Evolutionary conservation across 2,113 vertebrate species (phyloP).

Genomic region (Salvelinus sp.): DNA sequence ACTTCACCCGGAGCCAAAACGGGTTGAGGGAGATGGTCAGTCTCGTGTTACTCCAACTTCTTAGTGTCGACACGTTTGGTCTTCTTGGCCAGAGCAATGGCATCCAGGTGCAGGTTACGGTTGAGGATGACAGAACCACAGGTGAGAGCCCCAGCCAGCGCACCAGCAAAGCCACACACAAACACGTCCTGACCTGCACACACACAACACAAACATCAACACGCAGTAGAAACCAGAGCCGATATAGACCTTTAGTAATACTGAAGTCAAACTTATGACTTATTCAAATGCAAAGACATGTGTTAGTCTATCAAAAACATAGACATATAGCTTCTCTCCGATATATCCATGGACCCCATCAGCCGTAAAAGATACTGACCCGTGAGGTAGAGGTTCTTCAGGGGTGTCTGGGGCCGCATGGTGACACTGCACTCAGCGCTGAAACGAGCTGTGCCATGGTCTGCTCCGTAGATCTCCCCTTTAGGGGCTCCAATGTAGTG

Average conservation of each 20-base stretch:
- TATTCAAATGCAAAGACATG: not conserved
- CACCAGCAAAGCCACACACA: constrained; percentile 79
- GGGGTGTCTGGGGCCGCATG: constrained; percentile 74
- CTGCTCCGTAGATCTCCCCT: constrained; percentile 81
- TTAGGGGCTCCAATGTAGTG: constrained; percentile 81
- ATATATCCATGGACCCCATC: not conserved
- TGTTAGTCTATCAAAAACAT: not conserved
- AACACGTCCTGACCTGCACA: constrained; percentile 85
- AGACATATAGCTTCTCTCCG: not conserved
- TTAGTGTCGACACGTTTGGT: constrained; percentile 39
- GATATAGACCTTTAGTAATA: not conserved
- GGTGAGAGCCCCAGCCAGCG: constrained; percentile 79
- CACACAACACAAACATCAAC: constrained; percentile 3
- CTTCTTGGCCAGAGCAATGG: constrained; percentile 62
- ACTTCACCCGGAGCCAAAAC: too few species aligned
- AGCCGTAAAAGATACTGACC: constrained; percentile 62
- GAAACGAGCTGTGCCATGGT: constrained; percentile 74
- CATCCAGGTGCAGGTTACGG: constrained; percentile 81
- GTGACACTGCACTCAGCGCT: constrained; percentile 51
- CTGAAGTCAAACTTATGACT: not conserved
- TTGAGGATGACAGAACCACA: constrained; percentile 81
- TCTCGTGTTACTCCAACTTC: constrained; percentile 62
- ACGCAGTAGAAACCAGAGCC: not conserved
- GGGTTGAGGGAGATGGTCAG: not conserved
- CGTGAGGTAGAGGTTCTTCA: constrained; percentile 91